Evolutionary conservation across 2,797 vertebrate genomes (phyloP).

Genomic region (Phyllotis vaccarum): DNA sequence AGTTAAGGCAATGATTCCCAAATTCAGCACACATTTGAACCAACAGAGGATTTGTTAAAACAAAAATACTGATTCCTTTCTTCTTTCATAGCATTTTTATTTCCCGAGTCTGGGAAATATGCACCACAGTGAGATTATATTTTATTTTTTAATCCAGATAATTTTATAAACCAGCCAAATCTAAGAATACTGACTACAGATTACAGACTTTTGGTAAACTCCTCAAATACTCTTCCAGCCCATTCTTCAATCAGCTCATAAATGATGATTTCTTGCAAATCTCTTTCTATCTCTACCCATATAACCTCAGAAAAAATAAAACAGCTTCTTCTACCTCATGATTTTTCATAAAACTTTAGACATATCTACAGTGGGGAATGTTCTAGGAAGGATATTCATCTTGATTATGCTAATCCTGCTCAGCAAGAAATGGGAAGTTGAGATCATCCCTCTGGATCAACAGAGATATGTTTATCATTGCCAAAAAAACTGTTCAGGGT

Average conservation of each 20-base stretch:
- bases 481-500: conserved; percentile 68
- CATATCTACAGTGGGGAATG: conserved; percentile 42
- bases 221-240: background rate
- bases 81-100: background rate
- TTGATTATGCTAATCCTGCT: conserved; percentile 79
- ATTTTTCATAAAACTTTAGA: conserved; percentile 77
- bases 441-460: conserved; percentile 75
- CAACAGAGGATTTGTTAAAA: background rate
- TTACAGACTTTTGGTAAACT: background rate
- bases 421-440: conserved; percentile 73
- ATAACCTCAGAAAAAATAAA: conserved; percentile 55
- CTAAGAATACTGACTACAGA: background rate
- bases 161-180: background rate
- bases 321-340: conserved; percentile 5
- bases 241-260: conserved; percentile 31
- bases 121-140: background rate
- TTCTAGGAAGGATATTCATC: conserved; percentile 63
- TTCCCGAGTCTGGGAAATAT: background rate
- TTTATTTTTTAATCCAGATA: background rate
- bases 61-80: background rate
- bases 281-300: background rate
- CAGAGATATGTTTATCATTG: conserved; percentile 74
- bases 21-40: background rate
- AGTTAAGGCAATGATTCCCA: background rate
- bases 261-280: conserved; percentile 64